Conservation (phyloP, 2,888 invertebrate genomes). For the Pseudoips prasinana region DNA sequence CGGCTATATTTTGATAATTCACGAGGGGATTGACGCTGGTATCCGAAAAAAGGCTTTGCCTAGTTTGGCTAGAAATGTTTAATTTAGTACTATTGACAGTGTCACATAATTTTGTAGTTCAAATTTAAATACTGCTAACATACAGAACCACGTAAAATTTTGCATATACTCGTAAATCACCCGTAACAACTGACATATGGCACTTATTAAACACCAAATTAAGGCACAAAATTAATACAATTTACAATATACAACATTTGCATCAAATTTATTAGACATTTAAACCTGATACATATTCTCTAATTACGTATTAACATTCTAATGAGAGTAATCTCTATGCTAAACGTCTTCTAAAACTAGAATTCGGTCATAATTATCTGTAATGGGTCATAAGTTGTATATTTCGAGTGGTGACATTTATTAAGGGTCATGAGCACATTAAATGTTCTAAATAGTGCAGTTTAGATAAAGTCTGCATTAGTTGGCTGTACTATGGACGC, state of each 20-base stretch:
- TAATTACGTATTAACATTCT: conserved; percentile 26
- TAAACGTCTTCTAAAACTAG: conserved; percentile 23
- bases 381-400: conserved; percentile 19
- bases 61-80: too few relatives aligned
- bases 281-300: conserved; percentile 8
- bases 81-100: too few relatives aligned
- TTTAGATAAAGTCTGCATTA: conserved; percentile 52
- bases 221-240: background rate
- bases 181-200: background rate
- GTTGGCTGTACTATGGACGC: conserved; percentile 28
- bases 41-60: too few relatives aligned
- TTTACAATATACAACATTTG: background rate
- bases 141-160: too few relatives aligned
- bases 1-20: too few relatives aligned
- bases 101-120: too few relatives aligned
- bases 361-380: conserved; percentile 11
- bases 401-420: conserved; percentile 36
- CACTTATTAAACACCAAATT: background rate
- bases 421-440: conserved; percentile 40
- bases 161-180: background rate
- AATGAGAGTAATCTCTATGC: conserved; percentile 27
- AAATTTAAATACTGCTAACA: too few relatives aligned
- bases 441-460: conserved; percentile 49
- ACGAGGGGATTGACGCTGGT: too few relatives aligned
- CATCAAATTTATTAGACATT: conserved; percentile 4